Evolutionary conservation across 2,888 invertebrate genomes (phyloP).

Genomic region (Nephrotoma appendiculata): DNA sequence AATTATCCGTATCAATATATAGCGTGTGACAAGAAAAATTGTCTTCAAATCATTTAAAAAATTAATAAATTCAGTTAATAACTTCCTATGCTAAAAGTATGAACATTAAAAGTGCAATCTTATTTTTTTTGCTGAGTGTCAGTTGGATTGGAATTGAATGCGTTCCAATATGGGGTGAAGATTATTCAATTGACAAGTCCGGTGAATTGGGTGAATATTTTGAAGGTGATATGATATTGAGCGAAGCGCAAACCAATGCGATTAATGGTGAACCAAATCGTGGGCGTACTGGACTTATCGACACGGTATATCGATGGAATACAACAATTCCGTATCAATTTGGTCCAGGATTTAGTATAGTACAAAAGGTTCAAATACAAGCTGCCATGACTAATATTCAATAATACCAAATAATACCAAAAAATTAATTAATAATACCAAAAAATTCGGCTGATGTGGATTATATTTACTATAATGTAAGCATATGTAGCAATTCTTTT

Average conservation of each 20-base stretch:
- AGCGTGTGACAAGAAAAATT: neutral
- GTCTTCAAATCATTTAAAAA: neutral
- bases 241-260: constrained; percentile 19
- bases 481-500: neutral
- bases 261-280: constrained; percentile 5
- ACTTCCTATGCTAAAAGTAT: neutral
- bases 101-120: neutral
- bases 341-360: constrained; percentile 22
- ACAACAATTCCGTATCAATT: constrained; percentile 53
- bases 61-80: neutral
- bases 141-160: neutral
- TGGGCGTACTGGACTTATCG: constrained; percentile 42
- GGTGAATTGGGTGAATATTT: constrained; percentile 60
- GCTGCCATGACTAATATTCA: constrained; percentile 58
- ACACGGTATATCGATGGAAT: constrained; percentile 42
- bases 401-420: too few relatives aligned
- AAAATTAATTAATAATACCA: too few relatives aligned
- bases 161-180: neutral
- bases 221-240: constrained; percentile 60
- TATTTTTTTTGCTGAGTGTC: neutral
- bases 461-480: constrained; percentile 21
- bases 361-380: constrained; percentile 44
- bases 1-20: neutral
- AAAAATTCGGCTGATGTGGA: constrained; percentile 14
- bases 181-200: constrained; percentile 33